A percentile compares a stretch with the other conserved stretches of the same genome.
These are phyloP conservation scores for Amyelois transitella DNA, from an alignment of 1,140 invertebrate species.

Conservation along the genomic window DNA sequence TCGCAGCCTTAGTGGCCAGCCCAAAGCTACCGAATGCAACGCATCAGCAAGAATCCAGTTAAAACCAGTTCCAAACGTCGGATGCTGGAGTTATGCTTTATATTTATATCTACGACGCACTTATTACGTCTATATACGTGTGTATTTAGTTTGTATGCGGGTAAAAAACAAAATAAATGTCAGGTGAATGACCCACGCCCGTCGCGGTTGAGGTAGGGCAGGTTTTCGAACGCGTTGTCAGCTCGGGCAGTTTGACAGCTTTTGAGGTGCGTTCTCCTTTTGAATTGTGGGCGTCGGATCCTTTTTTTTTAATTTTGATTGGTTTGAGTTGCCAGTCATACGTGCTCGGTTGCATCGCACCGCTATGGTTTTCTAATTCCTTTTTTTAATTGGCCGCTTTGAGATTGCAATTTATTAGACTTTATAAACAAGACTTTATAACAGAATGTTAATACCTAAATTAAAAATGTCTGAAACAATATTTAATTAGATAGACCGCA, in stretches of 20 bases:
- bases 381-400: not conserved
- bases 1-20: constrained; percentile 11
- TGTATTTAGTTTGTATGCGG: constrained; percentile 61
- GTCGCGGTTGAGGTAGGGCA: constrained; percentile 58
- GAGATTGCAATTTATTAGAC: not conserved
- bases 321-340: constrained; percentile 9
- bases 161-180: constrained; percentile 63
- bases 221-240: constrained; percentile 32
- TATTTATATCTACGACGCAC: constrained; percentile 50
- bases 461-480: not conserved
- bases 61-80: constrained; percentile 53
- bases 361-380: constrained; percentile 1
- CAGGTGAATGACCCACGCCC: constrained; percentile 49
- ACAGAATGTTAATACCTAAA: not conserved
- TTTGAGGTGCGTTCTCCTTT: constrained; percentile 18
- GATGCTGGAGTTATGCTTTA: constrained; percentile 52
- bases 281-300: constrained; percentile 9
- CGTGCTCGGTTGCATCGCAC: not conserved
- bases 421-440: not conserved
- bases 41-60: constrained; percentile 42
- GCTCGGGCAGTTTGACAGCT: constrained; percentile 16
- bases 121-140: constrained; percentile 52
- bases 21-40: constrained; percentile 37
- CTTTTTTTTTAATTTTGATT: constrained; percentile 11
- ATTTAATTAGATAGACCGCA: not conserved